These are phyloP conservation scores for Percina caprodes DNA, from an alignment of 2,113 vertebrate species.

Conservation along the genomic window DNA sequence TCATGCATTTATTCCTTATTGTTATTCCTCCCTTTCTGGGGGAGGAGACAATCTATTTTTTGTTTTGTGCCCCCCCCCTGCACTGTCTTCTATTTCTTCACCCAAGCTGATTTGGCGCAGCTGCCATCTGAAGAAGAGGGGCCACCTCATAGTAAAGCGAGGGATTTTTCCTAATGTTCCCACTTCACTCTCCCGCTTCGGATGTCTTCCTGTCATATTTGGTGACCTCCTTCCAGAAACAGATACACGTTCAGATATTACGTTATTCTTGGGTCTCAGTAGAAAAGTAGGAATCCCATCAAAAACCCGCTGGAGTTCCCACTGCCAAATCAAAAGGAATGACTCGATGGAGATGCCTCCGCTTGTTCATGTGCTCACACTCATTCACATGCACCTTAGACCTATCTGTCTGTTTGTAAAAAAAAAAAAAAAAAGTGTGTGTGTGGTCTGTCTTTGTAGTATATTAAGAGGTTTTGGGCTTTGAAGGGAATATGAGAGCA, in stretches of 20 bases:
- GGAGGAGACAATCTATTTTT: constrained; percentile 40
- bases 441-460: constrained; percentile 35
- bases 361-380: constrained; percentile 23
- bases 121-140: constrained; percentile 28
- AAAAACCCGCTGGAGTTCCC: constrained; percentile 25
- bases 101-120: constrained; percentile 14
- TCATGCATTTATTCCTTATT: constrained; percentile 48
- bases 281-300: background rate
- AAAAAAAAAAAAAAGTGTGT: constrained; percentile 12
- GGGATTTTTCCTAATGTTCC: constrained; percentile 25
- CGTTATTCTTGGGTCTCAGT: constrained; percentile 19
- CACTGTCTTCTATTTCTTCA: constrained; percentile 28
- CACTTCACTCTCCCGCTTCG: constrained; percentile 37
- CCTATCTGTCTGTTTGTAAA: constrained; percentile 34
- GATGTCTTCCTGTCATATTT: constrained; percentile 69
- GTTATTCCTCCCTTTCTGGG: constrained; percentile 27
- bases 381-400: constrained; percentile 58
- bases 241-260: constrained; percentile 18
- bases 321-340: constrained; percentile 49
- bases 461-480: constrained; percentile 8
- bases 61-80: constrained; percentile 15
- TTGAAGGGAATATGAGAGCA: constrained; percentile 11
- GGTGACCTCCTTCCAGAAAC: constrained; percentile 55
- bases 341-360: constrained; percentile 15
- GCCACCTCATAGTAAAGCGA: constrained; percentile 7